Percentiles rank a stretch among this genome's conserved stretches.
Evolutionary conservation across 2,888 invertebrate species (phyloP).

Genomic region (Lamellibrachia satsuma): DNA sequence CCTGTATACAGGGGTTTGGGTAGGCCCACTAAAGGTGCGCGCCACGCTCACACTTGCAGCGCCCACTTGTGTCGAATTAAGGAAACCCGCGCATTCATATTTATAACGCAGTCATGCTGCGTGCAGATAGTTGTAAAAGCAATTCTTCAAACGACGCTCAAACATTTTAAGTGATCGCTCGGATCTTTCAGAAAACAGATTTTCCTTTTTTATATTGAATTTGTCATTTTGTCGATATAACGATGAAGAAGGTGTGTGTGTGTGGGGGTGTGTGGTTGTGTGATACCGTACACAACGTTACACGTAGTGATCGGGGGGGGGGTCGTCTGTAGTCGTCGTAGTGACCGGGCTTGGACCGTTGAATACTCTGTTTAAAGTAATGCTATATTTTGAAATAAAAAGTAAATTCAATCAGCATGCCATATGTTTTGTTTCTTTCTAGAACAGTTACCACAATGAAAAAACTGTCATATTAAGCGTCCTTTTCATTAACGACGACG

Average conservation of each 20-base stretch:
- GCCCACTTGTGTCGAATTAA: background rate
- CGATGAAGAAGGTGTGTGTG: no score
- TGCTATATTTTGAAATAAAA: no score
- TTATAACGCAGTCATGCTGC: background rate
- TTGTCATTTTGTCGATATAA: background rate
- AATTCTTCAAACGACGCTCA: background rate
- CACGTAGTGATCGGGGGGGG: no score
- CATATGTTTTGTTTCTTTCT: background rate
- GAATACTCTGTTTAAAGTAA: background rate
- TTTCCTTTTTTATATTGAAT: background rate
- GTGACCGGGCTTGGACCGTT: background rate
- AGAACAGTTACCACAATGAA: background rate
- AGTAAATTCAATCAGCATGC: no score
- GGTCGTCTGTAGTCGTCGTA: no score
- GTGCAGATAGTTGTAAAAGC: background rate
- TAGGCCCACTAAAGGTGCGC: background rate
- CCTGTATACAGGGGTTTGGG: background rate
- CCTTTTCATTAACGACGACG: no score
- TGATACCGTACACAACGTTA: no score
- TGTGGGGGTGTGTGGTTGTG: no score
- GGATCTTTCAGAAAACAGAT: background rate
- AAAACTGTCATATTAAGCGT: no score
- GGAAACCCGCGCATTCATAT: background rate
- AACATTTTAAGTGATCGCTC: background rate
- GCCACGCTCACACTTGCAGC: background rate